Evolutionary conservation across 2,888 invertebrate species (phyloP).

Genomic region (Plemyria rubiginata): DNA sequence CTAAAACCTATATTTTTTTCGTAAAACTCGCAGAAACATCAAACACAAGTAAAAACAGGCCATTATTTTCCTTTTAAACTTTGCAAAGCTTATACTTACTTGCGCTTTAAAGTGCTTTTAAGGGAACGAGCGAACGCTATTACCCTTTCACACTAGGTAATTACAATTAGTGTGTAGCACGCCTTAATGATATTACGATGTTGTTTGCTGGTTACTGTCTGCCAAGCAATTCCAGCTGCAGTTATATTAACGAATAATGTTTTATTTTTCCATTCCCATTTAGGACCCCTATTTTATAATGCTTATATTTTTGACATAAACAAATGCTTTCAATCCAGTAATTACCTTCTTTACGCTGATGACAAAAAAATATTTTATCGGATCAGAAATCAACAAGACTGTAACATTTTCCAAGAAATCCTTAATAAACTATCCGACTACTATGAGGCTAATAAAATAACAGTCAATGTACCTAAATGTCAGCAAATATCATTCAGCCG

Average conservation of each 20-base stretch:
- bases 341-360: no score
- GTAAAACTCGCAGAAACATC: neutral
- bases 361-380: no score
- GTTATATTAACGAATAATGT: slow-evolving; percentile 16
- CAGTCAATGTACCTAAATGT: no score
- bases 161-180: slow-evolving; percentile 36
- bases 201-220: slow-evolving; percentile 31
- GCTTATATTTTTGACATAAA: no score
- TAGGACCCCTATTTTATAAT: no score
- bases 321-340: no score
- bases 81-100: slow-evolving; percentile 29
- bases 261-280: no score
- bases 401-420: no score
- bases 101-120: slow-evolving; percentile 34
- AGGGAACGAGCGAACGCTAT: slow-evolving; percentile 34
- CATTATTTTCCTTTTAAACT: slow-evolving; percentile 22
- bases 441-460: no score
- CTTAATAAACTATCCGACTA: no score
- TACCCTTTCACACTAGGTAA: slow-evolving; percentile 37
- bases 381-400: no score
- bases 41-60: slow-evolving; percentile 18
- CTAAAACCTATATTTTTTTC: neutral
- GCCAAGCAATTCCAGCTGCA: slow-evolving; percentile 25
- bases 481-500: no score
- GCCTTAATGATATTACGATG: slow-evolving; percentile 34